Base-by-base conservation (phyloP, 2,797 vertebrate genomes). In the Alouatta caraya region DNA sequence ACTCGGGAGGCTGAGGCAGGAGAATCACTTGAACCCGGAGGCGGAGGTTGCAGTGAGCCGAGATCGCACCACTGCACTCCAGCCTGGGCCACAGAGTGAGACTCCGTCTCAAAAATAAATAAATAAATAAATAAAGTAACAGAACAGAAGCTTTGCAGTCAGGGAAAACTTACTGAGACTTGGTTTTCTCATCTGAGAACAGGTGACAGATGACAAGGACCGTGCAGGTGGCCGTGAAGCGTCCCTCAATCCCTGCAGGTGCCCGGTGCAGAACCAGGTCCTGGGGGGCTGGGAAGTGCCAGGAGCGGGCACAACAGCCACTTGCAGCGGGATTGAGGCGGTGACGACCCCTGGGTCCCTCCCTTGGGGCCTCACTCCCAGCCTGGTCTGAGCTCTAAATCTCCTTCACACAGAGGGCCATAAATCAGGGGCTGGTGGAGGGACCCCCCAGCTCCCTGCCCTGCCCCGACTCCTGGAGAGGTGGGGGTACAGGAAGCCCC, bases 331-430 rank as follows among this genome's bases (percentile, higher is more conserved):
- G 22, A 17, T 9, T 37, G 46, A 5, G 2, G 98, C 98, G 97
- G 99, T 99, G 99, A 99, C 99, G 99, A 98, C 97, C 96, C 98
- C 96, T 98, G 98, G 99, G 99, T 99, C 98, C 99, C 99, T 98
- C 98, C 96, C 98, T 98, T 96, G 96, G 97, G 97, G 98, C 98
- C 97, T 93, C 96, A 96, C 93, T 98, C 95, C 86, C 84, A 90
- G 96, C 98, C 97, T 91, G 13, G 76, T 94, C 97, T 92, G 79
- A 96, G 98, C 94, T 98, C 97, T 99, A 99, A 99, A 99, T 99
- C 98, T 99, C 98, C 97, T 97, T 98, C 97, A 96, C 28, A 44
- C 90, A 30, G 0, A 94, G n/a, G 2, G 95, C 59, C 30, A 97
- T 99, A 99, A 99, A 99, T 99, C 99, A 98, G 86, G 2, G 61